Conservation (phyloP, 2,797 vertebrate species). For the Neosilurus mollespiculum region DNA sequence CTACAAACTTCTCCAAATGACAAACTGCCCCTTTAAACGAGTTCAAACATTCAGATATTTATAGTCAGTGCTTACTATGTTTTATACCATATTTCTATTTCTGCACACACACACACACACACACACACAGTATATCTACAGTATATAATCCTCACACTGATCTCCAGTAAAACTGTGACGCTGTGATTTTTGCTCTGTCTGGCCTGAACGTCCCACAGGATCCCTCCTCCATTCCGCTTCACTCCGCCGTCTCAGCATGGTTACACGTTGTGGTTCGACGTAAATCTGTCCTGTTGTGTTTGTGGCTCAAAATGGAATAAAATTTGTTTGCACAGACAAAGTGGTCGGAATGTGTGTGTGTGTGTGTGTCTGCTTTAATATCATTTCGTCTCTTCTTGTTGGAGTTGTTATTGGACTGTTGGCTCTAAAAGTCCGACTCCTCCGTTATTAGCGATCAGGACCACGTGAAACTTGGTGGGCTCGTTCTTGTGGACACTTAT, state of each 20-base stretch:
- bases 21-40: not conserved
- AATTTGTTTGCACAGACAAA: slow-evolving; percentile 52
- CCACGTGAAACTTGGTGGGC: no score
- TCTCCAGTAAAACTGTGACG: slow-evolving; percentile 33
- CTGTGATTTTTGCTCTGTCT: slow-evolving; percentile 19
- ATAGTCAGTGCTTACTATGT: not conserved
- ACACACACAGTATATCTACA: not conserved
- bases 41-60: slow-evolving; percentile 2
- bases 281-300: slow-evolving; percentile 52
- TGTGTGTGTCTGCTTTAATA: not conserved
- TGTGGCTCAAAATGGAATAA: slow-evolving; percentile 56
- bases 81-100: not conserved
- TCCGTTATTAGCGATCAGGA: no score
- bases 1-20: not conserved
- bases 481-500: no score
- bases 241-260: slow-evolving; percentile 24
- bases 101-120: no score
- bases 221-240: slow-evolving; percentile 21
- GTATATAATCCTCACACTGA: not conserved
- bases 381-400: not conserved
- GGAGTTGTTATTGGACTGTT: no score
- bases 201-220: not conserved
- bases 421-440: no score
- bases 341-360: not conserved
- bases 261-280: slow-evolving; percentile 44